Evolutionary conservation across 2,888 invertebrate species (phyloP), one percentile per base, ranked within the genome.

Genomic region (Agrochola macilenta): DNA sequence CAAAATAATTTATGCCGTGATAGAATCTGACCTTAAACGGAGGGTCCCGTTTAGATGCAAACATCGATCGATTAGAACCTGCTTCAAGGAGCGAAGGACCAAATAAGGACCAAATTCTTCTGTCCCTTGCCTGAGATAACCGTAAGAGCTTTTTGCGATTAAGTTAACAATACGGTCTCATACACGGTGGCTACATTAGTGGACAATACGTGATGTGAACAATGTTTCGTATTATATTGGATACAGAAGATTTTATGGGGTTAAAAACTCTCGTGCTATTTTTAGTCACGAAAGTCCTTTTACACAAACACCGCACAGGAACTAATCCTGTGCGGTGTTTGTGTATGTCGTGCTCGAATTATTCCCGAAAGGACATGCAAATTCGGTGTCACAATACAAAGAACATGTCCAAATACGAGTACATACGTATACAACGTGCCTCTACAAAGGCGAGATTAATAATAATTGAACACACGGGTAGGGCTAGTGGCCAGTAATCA

Each of bases 111-210:
- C 74, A 82, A 63, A 76, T 63, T 74, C 82, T 70, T 58, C 8
- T 58, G 74, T 79, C 85, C 80, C 80, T 74, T 57, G 73, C 7
- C 69, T 78, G 57, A 79, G 68, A 81, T 85, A 83, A 82, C 61
- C 64, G 35, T 83, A 69, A 87, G 83, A 88, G 87, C 85, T 82
- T 87, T 88, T 82, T 83, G 87, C 78, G 85, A 87, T 87, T 82
- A 79, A 85, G 69, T 83, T 80, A 74, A 69, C 78, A 81, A 82
- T 80, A 88, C 74, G 74, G 39, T 69, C 65, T 74, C 54, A 46
- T 35, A 77, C 76, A 77, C 70, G 75, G 39, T 74, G 74, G 74
- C 65, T 77, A 75, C 84, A 76, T 79, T 79, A 80, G 78, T 66
- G 69, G 64, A 77, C 73, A 65, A 76, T 88, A 80, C 82, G 87